phyloP scores from a whole-genome alignment of 1,140 invertebrate species.

The Liolophura sinensis region DNA sequence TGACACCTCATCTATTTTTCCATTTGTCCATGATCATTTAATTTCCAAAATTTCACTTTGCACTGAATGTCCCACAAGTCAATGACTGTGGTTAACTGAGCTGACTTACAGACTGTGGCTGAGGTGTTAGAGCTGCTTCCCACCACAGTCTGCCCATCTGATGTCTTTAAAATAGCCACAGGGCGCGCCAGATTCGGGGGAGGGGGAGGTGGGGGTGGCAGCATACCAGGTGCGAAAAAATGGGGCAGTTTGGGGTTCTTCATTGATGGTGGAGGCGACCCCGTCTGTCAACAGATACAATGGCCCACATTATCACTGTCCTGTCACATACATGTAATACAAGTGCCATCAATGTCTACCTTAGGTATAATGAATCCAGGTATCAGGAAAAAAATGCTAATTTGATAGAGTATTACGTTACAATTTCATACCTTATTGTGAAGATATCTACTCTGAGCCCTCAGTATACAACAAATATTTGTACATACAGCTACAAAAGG shows the following conservation, averaged over 20 bases:
- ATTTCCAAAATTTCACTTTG: neutral
- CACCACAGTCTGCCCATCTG: conserved; percentile 42
- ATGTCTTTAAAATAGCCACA: conserved; percentile 86
- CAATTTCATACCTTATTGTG: too few species aligned
- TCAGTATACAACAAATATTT: too few species aligned
- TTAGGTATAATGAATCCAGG: too few species aligned
- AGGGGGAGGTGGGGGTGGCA: conserved; percentile 89
- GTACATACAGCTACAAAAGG: too few species aligned
- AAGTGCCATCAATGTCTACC: too few species aligned
- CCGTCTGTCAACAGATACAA: conserved; percentile 39
- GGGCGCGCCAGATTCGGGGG: conserved; percentile 85
- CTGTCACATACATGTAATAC: neutral
- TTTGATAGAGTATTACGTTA: too few species aligned
- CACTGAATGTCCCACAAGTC: neutral
- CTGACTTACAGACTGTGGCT: neutral
- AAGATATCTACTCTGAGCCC: too few species aligned
- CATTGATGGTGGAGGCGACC: conserved; percentile 57
- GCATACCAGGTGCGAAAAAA: conserved; percentile 81
- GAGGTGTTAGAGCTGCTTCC: neutral
- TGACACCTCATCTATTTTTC: neutral
- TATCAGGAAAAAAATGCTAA: too few species aligned
- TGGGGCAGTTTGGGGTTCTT: conserved; percentile 73
- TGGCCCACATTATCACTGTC: neutral
- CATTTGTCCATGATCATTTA: neutral
- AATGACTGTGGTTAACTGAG: neutral